phyloP scores from a whole-genome alignment of 2,888 invertebrate genomes.

The Metalampra italica region DNA sequence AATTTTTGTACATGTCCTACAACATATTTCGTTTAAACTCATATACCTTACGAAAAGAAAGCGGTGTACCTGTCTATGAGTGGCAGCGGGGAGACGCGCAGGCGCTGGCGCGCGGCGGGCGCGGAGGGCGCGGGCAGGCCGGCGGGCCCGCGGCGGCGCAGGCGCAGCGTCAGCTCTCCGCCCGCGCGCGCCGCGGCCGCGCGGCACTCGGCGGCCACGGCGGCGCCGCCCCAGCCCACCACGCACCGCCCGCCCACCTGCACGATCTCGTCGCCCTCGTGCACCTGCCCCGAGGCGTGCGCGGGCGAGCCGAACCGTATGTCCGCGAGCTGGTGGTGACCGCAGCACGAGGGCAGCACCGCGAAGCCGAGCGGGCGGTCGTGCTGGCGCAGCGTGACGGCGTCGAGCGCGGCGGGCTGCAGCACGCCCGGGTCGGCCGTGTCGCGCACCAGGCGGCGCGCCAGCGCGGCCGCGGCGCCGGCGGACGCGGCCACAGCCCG shows the following conservation, averaged over 20 bases:
- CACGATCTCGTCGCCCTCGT: slow-evolving; percentile 97
- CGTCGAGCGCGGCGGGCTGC: slow-evolving; percentile 93
- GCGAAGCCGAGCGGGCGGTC: slow-evolving; percentile 94
- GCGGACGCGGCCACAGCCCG: slow-evolving; percentile 86
- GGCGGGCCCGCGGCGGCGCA: slow-evolving; percentile 21
- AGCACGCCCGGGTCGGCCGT: slow-evolving; percentile 93
- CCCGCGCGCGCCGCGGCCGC: neutral
- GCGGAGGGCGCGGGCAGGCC: slow-evolving; percentile 14
- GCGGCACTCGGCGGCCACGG: slow-evolving; percentile 12
- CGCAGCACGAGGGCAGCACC: slow-evolving; percentile 91
- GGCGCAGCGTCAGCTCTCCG: slow-evolving; percentile 4
- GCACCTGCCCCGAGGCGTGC: slow-evolving; percentile 93
- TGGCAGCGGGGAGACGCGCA: slow-evolving; percentile 63
- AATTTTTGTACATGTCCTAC: no score
- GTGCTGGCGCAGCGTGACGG: slow-evolving; percentile 91
- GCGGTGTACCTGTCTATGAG: slow-evolving; percentile 9
- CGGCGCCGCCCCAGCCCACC: slow-evolving; percentile 46
- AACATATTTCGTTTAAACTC: no score
- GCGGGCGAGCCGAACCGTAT: slow-evolving; percentile 95
- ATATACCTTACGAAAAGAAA: no score
- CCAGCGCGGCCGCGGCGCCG: slow-evolving; percentile 85
- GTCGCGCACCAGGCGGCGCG: slow-evolving; percentile 92
- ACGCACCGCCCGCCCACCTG: slow-evolving; percentile 49
- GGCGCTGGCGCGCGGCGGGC: slow-evolving; percentile 56
- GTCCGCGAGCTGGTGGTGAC: slow-evolving; percentile 87